phyloP scores from a whole-genome alignment of 2,888 invertebrate genomes.

The Alentia gelatinosa region DNA sequence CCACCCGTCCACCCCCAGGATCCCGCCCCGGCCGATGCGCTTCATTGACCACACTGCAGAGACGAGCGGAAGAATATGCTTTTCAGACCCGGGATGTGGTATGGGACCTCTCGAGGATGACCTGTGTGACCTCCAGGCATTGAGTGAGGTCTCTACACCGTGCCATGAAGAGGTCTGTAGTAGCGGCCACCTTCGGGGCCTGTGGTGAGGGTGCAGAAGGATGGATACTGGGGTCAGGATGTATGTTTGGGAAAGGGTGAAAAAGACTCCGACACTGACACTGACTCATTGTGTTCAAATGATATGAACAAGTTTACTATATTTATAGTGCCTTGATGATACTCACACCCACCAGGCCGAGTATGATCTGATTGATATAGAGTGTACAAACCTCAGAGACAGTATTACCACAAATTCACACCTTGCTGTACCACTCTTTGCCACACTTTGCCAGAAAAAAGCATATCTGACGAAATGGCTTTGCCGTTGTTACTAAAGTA shows the following conservation, averaged over 20 bases:
- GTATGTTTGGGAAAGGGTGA: background rate
- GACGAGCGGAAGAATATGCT: slow-evolving; percentile 2
- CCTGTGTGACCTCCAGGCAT: background rate
- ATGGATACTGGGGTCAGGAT: background rate
- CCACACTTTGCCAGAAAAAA: too few relatives aligned
- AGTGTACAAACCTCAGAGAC: too few relatives aligned
- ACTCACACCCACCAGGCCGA: too few relatives aligned
- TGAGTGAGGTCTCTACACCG: background rate
- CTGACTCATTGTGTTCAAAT: background rate
- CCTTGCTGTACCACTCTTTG: too few relatives aligned
- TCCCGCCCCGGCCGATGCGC: too few relatives aligned
- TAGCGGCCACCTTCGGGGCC: background rate
- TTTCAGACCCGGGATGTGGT: background rate
- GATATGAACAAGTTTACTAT: too few relatives aligned
- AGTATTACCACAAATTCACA: too few relatives aligned
- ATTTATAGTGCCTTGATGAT: too few relatives aligned
- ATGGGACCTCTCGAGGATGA: background rate
- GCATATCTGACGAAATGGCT: too few relatives aligned
- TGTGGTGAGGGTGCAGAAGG: background rate
- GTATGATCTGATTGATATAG: too few relatives aligned
- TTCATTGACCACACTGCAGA: background rate
- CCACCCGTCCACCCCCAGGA: background rate
- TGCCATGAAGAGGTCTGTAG: background rate
- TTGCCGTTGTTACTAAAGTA: too few relatives aligned
- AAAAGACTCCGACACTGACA: too few relatives aligned